phyloP scores from a whole-genome alignment of 2,888 invertebrate genomes.

The Minunthozetes semirufus region DNA sequence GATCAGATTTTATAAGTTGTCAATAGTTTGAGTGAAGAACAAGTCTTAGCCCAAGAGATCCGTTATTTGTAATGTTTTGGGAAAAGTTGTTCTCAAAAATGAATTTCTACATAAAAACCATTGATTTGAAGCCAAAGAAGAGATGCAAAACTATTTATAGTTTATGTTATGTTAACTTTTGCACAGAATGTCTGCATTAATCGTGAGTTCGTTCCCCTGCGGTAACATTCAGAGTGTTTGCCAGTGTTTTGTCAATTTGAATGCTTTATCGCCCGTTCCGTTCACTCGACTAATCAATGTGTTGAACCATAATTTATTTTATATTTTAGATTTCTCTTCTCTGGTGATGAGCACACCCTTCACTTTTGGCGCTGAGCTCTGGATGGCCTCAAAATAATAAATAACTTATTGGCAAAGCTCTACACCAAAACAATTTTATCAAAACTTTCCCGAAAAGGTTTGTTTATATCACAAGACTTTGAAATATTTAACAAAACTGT shows the following conservation, averaged over 20 bases:
- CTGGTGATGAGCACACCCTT: not conserved
- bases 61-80: too few species aligned
- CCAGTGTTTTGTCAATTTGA: conserved; percentile 15
- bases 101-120: not conserved
- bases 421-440: not conserved
- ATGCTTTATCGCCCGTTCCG: not conserved
- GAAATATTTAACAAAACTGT: not conserved
- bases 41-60: too few species aligned
- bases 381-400: not conserved
- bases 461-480: not conserved
- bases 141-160: conserved; percentile 3
- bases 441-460: not conserved
- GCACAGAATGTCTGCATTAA: conserved; percentile 2
- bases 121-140: not conserved
- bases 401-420: not conserved
- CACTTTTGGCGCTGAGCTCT: not conserved
- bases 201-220: not conserved
- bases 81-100: not conserved
- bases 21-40: too few species aligned
- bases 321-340: not conserved
- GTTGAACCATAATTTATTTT: not conserved
- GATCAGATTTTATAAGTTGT: too few species aligned
- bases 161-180: not conserved
- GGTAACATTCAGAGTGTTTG: not conserved
- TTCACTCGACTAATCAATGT: conserved; percentile 8